Conservation (phyloP, 2,888 invertebrate species). For the Polyommatus iphigenia region DNA sequence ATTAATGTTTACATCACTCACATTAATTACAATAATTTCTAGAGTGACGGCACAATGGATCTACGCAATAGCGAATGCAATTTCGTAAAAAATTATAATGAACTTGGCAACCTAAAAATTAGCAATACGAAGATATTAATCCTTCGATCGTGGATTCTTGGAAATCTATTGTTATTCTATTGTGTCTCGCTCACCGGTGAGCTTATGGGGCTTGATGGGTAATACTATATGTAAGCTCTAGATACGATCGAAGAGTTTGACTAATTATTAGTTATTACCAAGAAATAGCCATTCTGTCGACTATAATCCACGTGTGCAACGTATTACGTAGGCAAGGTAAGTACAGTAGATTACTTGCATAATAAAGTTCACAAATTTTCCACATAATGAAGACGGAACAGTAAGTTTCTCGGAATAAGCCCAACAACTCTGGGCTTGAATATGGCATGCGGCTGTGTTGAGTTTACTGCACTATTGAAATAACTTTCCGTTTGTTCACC, state of each 20-base stretch:
- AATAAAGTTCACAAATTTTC: slow-evolving; percentile 32
- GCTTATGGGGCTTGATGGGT: too few relatives aligned
- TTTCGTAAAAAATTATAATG: too few relatives aligned
- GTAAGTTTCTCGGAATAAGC: slow-evolving; percentile 51
- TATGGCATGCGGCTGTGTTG: slow-evolving; percentile 39
- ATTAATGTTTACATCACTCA: not conserved
- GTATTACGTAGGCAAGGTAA: not conserved
- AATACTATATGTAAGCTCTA: too few relatives aligned
- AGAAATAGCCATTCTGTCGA: not conserved
- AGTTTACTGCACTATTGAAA: slow-evolving; percentile 5
- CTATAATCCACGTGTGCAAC: not conserved
- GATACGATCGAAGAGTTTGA: too few relatives aligned
- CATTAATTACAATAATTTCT: not conserved
- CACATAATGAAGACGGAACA: slow-evolving; percentile 30
- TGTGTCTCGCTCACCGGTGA: too few relatives aligned
- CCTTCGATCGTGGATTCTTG: too few relatives aligned
- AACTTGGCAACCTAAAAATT: too few relatives aligned
- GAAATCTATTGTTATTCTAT: too few relatives aligned
- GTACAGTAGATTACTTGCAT: not conserved
- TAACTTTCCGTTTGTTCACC: slow-evolving; percentile 11
- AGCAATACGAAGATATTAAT: too few relatives aligned
- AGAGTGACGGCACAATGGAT: too few relatives aligned
- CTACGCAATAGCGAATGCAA: too few relatives aligned
- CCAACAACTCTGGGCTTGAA: slow-evolving; percentile 52
- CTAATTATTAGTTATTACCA: not conserved